Evolutionary conservation across 2,113 vertebrate genomes (phyloP), one percentile per base, ranked within the genome.

Genomic region (Apodemus sylvaticus): DNA sequence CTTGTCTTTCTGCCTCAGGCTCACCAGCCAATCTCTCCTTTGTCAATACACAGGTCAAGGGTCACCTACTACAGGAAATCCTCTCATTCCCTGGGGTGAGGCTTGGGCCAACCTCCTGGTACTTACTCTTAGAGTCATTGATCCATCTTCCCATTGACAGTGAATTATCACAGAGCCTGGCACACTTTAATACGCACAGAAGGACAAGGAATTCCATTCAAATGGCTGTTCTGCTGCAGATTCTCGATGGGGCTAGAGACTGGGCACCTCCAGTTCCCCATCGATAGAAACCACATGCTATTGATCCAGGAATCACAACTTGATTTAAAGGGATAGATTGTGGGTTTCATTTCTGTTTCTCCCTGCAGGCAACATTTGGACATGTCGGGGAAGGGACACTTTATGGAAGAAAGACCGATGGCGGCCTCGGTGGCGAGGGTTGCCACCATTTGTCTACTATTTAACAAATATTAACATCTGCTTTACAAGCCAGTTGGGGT

Each of bases 271-370:
- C 58, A 83, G 24, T 24, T 24, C 78, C 86, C 58, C 31, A 24
- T 31, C n/a, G 34, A 88, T 51, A 17, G 34, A 88, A 45, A 17
- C 12, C 29, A 45, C 2, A 68, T 17, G 22, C 5, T 58, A 13
- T 29, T 3, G 8, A 55, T 55, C 88, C 85, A 64, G 3, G 39
- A 81, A 85, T 58, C 34, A 77, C 58, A 71, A 51, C n/a, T 24
- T 81, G 74, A 97, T 58, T 66, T 92, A 58, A 70, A 91, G 93
- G 22, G 6, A 93, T 26, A 90, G 64, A 45, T 5, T 48, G 3
- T 51, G 58, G 26, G 29, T 31, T 74, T 81, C 45, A 24, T 29
- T 68, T 86, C 45, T 42, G 39, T 22, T 13, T 29, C 34, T 5
- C 36, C 17, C 9, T 24, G 34, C 48, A 73, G 2, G 2, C 34